Base-by-base conservation (phyloP, 1,140 invertebrate species). In the Formica selysi region DNA sequence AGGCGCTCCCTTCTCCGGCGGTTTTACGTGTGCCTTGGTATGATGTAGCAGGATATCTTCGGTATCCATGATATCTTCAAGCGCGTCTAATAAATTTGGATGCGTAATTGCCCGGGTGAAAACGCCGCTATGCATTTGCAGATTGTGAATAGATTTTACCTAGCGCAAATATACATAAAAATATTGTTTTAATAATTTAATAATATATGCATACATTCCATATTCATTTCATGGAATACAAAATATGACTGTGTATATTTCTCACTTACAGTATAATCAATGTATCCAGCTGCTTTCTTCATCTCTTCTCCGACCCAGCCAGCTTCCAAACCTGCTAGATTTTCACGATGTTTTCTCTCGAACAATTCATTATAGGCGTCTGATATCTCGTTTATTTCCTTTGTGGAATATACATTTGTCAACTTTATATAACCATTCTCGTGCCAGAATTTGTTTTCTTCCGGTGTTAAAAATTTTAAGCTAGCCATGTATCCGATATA, bases 21-120 rank as follows among this genome's bases (percentile, higher is more conserved):
- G 96, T 86, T 97, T 97, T 3, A 95, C 92, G 76, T 97, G 96
- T 0, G 96, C 96, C 90, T 96, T 97, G 3, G 96, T 97, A 89
- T 97, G 96, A 90, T 97, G 96, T 2, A 97, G 92, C 5, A 96
- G 85, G 73, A 97, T 96, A 87, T 96, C 96, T 76, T 93, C 89
- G 0, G 96, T 96, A 0, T 92, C 95, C 95, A 97, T 96, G 0
- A 96, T 78, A 81, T 96, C 96, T 85, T 96, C 96, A 16, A 96
- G 91, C 0, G 96, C 96, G 68, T 97, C 96, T 61, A 97, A 87
- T 13, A 97, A 88, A 73, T 95, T 95, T 7, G 95, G 86, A 83
- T 96, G 95, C 70, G 94, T 95, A n/a, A 97, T 91, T n/a, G 95
- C 86, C 67, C 94, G 93, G 1, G 95, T 95, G 88, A 97, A 97